Percentiles rank a stretch among this genome's conserved stretches.
These are phyloP conservation scores for Cladorhizidae sp. DNA, from an alignment of 37 sponge, comb jelly and placozoan genomes.

Conservation along the genomic window DNA sequence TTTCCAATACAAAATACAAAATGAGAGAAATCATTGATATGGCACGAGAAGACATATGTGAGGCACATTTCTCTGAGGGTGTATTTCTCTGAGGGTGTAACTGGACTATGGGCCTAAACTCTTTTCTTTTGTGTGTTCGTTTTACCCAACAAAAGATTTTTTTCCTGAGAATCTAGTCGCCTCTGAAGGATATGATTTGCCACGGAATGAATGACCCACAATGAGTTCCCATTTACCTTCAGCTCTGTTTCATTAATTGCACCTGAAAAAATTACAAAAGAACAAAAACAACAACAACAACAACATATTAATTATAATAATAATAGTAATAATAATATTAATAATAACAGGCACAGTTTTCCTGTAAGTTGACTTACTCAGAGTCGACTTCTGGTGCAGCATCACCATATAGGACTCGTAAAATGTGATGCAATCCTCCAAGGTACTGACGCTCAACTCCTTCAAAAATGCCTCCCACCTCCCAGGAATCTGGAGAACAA, in stretches of 20 bases:
- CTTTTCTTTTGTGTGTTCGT: neutral
- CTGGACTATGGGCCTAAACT: too few species aligned
- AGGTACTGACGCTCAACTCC: slow-evolving; percentile 61
- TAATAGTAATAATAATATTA: too few species aligned
- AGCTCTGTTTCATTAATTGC: slow-evolving; percentile 74
- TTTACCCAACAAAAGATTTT: neutral
- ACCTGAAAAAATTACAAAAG: slow-evolving; percentile 28
- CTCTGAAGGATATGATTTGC: neutral
- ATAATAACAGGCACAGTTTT: too few species aligned
- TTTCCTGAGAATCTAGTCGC: neutral
- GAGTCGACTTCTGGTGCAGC: slow-evolving; percentile 29
- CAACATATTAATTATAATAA: too few species aligned
- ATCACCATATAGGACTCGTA: slow-evolving; percentile 79
- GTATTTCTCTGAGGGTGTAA: too few species aligned
- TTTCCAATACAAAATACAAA: too few species aligned
- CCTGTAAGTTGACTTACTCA: slow-evolving; percentile 28
- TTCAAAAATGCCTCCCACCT: slow-evolving; percentile 77
- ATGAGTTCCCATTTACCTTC: slow-evolving; percentile 23
- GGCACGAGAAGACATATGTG: too few species aligned
- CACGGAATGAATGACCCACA: neutral
- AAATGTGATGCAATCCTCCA: slow-evolving; percentile 76
- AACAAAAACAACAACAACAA: too few species aligned
- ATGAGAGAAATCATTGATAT: too few species aligned
- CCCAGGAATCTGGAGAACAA: slow-evolving; percentile 58
- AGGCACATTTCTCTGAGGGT: too few species aligned